phyloP scores from a whole-genome alignment of 2,113 vertebrate genomes.

The Archocentrus centrarchus region DNA sequence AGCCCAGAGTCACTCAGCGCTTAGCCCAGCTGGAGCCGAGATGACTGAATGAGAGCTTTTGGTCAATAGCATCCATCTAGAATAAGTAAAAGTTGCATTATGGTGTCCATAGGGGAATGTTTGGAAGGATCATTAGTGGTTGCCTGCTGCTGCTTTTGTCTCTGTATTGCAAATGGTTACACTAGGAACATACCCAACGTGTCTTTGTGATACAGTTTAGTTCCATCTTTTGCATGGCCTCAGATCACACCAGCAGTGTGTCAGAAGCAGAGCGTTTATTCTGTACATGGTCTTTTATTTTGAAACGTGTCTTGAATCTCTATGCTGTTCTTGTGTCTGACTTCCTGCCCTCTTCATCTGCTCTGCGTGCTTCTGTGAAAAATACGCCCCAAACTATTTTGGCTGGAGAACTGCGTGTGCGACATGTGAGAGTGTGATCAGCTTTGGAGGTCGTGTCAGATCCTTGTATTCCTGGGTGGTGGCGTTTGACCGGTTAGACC shows the following conservation, averaged over 20 bases:
- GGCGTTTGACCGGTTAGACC: background rate
- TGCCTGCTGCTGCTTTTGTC: background rate
- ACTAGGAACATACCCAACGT: background rate
- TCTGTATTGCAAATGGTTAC: background rate
- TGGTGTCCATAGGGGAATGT: background rate
- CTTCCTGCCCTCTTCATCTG: background rate
- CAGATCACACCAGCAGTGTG: background rate
- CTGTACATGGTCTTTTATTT: background rate
- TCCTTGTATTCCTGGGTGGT: background rate
- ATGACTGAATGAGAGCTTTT: background rate
- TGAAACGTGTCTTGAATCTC: background rate
- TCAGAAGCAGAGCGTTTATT: background rate
- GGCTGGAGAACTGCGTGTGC: too few species aligned
- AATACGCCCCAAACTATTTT: background rate
- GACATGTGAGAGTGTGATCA: background rate
- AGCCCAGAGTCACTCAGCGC: background rate
- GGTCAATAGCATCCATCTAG: too few species aligned
- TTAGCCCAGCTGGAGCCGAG: background rate
- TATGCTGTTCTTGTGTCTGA: background rate
- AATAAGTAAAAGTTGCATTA: too few species aligned
- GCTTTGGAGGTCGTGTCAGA: background rate
- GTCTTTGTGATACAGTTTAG: background rate
- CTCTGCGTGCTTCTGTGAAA: background rate
- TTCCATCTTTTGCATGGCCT: background rate
- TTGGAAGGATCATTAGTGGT: background rate